A percentile compares a stretch with the other conserved stretches of the same genome.
phyloP scores from a whole-genome alignment of 2,888 invertebrate genomes.

The Cheiracanthium punctorium region DNA sequence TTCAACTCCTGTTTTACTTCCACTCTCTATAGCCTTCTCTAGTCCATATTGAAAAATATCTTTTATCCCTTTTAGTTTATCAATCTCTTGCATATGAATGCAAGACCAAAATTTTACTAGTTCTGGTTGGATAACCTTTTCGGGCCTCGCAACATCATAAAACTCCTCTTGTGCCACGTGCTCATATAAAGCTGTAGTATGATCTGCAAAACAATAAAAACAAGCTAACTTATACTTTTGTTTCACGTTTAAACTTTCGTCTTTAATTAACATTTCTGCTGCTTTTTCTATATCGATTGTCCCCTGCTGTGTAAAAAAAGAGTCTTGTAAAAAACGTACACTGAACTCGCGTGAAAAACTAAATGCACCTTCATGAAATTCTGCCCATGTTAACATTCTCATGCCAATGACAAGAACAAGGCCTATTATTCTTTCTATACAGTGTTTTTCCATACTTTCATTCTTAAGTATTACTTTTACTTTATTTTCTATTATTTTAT shows the following conservation, averaged over 20 bases:
- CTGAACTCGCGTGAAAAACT: conserved; percentile 25
- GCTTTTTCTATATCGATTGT: conserved; percentile 21
- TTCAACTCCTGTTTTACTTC: conserved; percentile 37
- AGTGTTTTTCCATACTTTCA: background rate
- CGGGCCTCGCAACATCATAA: background rate
- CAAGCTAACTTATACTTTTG: conserved; percentile 41
- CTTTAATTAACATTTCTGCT: conserved; percentile 22
- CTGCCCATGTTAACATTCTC: conserved; percentile 45
- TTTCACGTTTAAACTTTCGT: background rate
- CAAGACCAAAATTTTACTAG: conserved; percentile 38
- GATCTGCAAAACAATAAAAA: conserved; percentile 25
- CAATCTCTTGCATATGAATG: conserved; percentile 10
- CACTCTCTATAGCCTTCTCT: conserved; percentile 40
- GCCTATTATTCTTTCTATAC: conserved; percentile 26
- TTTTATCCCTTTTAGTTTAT: conserved; percentile 22
- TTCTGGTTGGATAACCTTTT: background rate
- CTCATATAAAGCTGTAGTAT: conserved; percentile 19
- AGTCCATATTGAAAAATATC: conserved; percentile 18
- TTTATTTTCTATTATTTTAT: conserved; percentile 33
- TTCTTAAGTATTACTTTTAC: conserved; percentile 26
- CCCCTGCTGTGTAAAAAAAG: conserved; percentile 21
- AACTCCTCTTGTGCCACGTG: conserved; percentile 15
- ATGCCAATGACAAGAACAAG: conserved; percentile 22
- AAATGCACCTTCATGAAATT: conserved; percentile 29
- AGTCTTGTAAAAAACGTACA: conserved; percentile 17